Evolutionary conservation across 2,888 invertebrate species (phyloP), one percentile per base, ranked within the genome.

Genomic region (Salpingus planirostris): DNA sequence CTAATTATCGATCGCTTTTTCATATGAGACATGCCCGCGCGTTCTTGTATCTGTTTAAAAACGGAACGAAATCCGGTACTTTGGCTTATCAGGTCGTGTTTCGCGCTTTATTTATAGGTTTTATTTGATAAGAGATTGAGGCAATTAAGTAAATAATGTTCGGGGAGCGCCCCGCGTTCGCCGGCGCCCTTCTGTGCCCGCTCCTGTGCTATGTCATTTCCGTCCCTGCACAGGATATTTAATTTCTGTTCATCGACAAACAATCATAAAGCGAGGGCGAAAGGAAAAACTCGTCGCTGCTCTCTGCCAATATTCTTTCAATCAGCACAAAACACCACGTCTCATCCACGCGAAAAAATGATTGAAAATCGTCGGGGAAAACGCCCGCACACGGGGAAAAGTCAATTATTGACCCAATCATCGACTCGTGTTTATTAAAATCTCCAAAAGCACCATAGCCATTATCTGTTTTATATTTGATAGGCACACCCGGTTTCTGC

Each of bases 141-240:
- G n/a, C n/a, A n/a, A n/a, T n/a, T n/a, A n/a, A n/a, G n/a, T n/a
- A n/a, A n/a, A n/a, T n/a, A n/a, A n/a, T n/a, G n/a, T n/a, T n/a
- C n/a, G n/a, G n/a, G n/a, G n/a, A n/a, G n/a, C n/a, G n/a, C n/a
- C n/a, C n/a, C n/a, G n/a, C n/a, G n/a, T n/a, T n/a, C 26, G 21
- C 22, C 15, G 33, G 11, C 18, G 27, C 33, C 30, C 21, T 47
- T 47, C 48, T n/a, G n/a, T n/a, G n/a, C n/a, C n/a, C n/a, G n/a
- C n/a, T n/a, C n/a, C n/a, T n/a, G n/a, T 45, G 46, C 48, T 50
- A 59, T 54, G 52, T 53, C 53, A 63, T 63, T 62, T 63, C 63
- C 63, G 58, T 33, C 47, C 12, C 51, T 57, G 55, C 57, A n/a
- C 54, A 55, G 60, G 61, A 55, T 59, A 62, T 62, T 62, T 62